Base-by-base conservation (phyloP, 2,113 vertebrate genomes). In the Picathartes gymnocephalus region DNA sequence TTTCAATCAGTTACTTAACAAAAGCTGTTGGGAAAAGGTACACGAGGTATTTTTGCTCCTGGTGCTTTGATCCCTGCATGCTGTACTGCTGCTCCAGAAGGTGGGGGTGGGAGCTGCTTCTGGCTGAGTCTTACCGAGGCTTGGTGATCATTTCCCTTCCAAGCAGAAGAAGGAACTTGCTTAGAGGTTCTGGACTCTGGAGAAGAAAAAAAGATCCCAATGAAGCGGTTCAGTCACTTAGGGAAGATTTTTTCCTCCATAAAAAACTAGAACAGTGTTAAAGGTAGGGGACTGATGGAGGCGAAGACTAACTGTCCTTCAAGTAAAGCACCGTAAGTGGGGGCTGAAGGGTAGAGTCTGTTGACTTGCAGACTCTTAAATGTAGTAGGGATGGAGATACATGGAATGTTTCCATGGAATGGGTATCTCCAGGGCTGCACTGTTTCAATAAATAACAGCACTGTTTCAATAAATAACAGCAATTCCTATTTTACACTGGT, bases 21-120 rank as follows among this genome's bases (percentile, higher is more conserved):
- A 62, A 73, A 88, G 37, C 62, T 15, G 10, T 40, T 61, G 45
- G 58, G 17, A 72, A 53, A 56, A 48, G 6, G 15, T 48, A 39
- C 31, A 61, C 62, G 25, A 39, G 19, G n/a, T 39, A 4, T 45
- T 69, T 65, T 65, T 2, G 1, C 13, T 80, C 47, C 13, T 0
- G 2, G 8, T 0, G 2, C 24, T 92, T 54, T 37, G 27, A 31
- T 53, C 71, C 44, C 35, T 35, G 20, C 2, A 0, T 40, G 37
- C 60, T 73, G 22, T 30, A 2, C 45, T 48, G n/a, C 16, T 64
- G n/a, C 16, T 64, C 12, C 50, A 56, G 54, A 53, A 42, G 62
- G 7, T 39, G 39, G 7, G 35, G 25, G 5, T 37, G 40, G 25
- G 31, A 45, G 85, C n/a, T 40, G 13, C 15, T 30, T 16, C 8